Conservation (phyloP, 2,113 vertebrate genomes). For the Dermatemys mawii region DNA sequence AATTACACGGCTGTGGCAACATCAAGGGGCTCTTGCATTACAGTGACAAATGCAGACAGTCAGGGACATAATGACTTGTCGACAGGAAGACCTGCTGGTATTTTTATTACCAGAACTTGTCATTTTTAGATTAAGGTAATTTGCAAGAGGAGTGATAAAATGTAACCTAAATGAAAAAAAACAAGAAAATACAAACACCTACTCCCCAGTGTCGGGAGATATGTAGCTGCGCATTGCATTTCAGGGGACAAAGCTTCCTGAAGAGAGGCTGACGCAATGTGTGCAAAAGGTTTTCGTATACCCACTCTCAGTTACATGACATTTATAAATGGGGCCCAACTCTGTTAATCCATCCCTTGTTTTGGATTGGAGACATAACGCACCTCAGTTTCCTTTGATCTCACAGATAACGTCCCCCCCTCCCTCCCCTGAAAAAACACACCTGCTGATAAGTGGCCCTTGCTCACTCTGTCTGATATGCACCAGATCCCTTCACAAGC, state of each 20-base stretch:
- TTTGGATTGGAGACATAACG: not conserved
- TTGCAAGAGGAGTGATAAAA: slow-evolving; percentile 52
- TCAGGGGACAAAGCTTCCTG: not conserved
- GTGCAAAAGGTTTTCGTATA: slow-evolving; percentile 30
- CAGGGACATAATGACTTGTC: slow-evolving; percentile 49
- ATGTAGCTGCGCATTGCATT: not conserved
- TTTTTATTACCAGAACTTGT: slow-evolving; percentile 56
- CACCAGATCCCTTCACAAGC: not conserved
- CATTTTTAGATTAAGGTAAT: slow-evolving; percentile 74
- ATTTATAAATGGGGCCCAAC: slow-evolving; percentile 13
- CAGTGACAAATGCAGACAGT: slow-evolving; percentile 70
- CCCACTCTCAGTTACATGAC: slow-evolving; percentile 13
- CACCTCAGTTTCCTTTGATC: not conserved
- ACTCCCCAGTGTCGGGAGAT: not conserved
- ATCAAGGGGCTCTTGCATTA: slow-evolving; percentile 59
- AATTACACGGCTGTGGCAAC: slow-evolving; percentile 68
- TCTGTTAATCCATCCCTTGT: not conserved
- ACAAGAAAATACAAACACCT: not conserved
- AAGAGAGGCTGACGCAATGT: not conserved
- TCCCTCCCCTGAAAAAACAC: too few relatives aligned
- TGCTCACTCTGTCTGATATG: not conserved
- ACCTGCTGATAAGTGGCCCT: not conserved
- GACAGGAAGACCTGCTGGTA: slow-evolving; percentile 45
- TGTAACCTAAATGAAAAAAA: slow-evolving; percentile 31
- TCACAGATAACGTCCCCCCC: too few relatives aligned